Evolutionary conservation across 2,797 vertebrate genomes (phyloP), one percentile per base, ranked within the genome.

Genomic region (Malurus leucopterus): DNA sequence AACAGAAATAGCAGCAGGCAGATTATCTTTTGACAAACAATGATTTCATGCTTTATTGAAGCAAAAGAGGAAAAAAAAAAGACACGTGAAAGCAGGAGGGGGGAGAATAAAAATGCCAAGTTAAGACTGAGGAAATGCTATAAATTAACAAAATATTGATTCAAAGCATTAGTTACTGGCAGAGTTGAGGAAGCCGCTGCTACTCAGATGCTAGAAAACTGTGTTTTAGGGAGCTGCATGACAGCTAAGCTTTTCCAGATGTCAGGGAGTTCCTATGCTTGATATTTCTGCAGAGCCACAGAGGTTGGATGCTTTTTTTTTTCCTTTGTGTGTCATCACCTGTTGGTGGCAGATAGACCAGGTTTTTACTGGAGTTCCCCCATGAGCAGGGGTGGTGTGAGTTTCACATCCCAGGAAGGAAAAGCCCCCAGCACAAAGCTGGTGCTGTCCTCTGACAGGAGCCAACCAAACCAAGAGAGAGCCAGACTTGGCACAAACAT

Each of bases 1-100:
- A 70, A 30, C 30, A 91, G 73, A 80, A 63, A 62, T 29, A 91
- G 27, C 49, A 93, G 43, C 0, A 2, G 87, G 41, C 41, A 74
- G 65, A 89, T 92, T 89, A 69, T 59, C 49, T 91, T 91, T 50
- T 54, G 82, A 84, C 29, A 73, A 92, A 84, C 58, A 84, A 50
- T 53, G 36, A 91, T 90, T 94, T 90, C 44, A 72, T 80, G 59
- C 49, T 91, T 75, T 90, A 59, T 44, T 89, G 84, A 61, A 90
- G 72, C 29, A 83, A 85, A 74, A 85, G 8, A 87, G 26, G 8
- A 16, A 29, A 49, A 26, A 41, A 57, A 59, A 59, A 14, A 54
- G 34, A 36, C 1, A 46, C 51, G 15, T 22, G 8, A 63, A 91
- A 93, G 13, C 7, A 46, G 3, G 14, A 72, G 11, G 7, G 4